Conservation (phyloP, 2,888 invertebrate species). For the Gryllus longicercus region DNA sequence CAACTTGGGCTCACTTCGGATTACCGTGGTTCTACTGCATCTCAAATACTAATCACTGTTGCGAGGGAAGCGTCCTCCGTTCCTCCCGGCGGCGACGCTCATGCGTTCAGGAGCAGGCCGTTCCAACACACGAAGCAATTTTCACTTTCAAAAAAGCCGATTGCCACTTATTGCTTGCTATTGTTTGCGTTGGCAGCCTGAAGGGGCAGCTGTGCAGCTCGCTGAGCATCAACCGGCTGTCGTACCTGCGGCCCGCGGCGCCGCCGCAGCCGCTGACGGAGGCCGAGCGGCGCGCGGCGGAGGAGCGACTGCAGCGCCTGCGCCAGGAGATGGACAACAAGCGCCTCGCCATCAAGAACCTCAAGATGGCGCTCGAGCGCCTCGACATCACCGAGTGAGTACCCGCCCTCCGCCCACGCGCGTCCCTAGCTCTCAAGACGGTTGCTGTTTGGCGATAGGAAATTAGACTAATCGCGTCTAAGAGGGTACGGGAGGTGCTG, state of each 20-base stretch:
- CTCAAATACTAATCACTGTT: too few relatives aligned
- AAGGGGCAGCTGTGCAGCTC: slow-evolving; percentile 67
- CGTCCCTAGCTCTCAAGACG: too few relatives aligned
- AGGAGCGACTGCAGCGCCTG: slow-evolving; percentile 58
- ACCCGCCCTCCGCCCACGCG: too few relatives aligned
- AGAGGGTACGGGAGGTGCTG: too few relatives aligned
- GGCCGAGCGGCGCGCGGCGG: slow-evolving; percentile 56
- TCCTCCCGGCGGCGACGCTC: too few relatives aligned
- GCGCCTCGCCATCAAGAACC: slow-evolving; percentile 72
- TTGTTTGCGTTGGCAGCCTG: slow-evolving; percentile 47
- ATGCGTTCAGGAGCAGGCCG: too few relatives aligned
- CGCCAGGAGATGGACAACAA: slow-evolving; percentile 73
- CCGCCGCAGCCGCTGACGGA: slow-evolving; percentile 49
- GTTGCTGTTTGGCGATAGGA: too few relatives aligned
- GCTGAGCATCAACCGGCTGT: slow-evolving; percentile 48
- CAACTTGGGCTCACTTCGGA: too few relatives aligned
- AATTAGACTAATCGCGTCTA: too few relatives aligned
- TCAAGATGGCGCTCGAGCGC: slow-evolving; percentile 74
- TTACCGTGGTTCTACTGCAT: too few relatives aligned
- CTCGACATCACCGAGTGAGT: slow-evolving; percentile 85
- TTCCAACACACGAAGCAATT: not conserved
- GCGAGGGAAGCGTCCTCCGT: too few relatives aligned
- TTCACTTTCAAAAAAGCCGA: not conserved
- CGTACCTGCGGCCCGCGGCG: slow-evolving; percentile 33
- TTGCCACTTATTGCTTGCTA: not conserved